These are phyloP conservation scores for Stichodactyla mertensii DNA, from an alignment of 64 coral and sea anemone genomes.

Conservation along the genomic window DNA sequence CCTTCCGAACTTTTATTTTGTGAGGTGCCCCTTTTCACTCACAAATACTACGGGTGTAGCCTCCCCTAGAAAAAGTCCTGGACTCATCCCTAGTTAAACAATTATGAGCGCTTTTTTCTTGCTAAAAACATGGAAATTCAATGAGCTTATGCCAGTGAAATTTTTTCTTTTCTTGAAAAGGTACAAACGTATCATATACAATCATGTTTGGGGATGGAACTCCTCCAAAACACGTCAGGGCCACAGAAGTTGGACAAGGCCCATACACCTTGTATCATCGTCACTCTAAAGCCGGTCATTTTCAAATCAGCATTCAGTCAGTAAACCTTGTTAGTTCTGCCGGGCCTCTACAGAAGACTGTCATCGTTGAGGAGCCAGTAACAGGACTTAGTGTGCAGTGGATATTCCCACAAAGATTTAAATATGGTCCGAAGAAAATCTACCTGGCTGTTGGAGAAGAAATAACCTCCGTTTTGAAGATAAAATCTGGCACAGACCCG, in stretches of 20 bases:
- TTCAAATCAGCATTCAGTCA: neutral
- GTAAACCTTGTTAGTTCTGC: neutral
- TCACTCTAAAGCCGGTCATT: constrained; percentile 8
- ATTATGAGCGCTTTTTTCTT: no score
- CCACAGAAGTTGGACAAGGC: neutral
- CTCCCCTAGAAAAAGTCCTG: no score
- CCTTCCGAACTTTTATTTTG: no score
- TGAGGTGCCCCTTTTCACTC: no score
- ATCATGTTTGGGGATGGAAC: constrained; percentile 22
- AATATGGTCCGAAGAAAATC: constrained; percentile 1
- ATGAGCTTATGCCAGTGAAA: neutral
- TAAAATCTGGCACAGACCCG: constrained; percentile 15
- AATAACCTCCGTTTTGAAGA: neutral
- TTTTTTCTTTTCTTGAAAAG: neutral
- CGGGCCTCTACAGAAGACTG: neutral
- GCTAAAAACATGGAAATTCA: no score
- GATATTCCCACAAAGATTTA: constrained; percentile 10
- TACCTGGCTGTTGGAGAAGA: constrained; percentile 36
- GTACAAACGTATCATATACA: constrained; percentile 44
- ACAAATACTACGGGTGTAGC: no score
- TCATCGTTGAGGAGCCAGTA: constrained; percentile 28
- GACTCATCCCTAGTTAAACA: no score
- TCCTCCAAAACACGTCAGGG: neutral
- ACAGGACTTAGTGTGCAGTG: neutral
- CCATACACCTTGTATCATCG: neutral